Percentiles rank a stretch among this genome's conserved stretches.
Evolutionary conservation across 2,113 vertebrate species (phyloP).

Genomic region (Cyprinodon variegatus): DNA sequence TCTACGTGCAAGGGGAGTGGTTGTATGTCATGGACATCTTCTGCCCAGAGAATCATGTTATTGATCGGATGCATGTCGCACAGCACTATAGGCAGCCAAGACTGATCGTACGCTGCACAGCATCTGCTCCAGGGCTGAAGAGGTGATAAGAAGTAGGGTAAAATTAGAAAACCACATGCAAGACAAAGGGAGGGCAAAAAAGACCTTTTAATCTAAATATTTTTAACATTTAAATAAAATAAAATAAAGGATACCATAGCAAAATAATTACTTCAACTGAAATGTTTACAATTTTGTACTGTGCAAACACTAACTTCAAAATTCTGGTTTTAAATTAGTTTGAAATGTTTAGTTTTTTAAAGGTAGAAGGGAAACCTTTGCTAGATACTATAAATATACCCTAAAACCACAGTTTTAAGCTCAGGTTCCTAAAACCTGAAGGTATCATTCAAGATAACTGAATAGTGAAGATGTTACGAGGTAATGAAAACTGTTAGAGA

Average conservation of each 20-base stretch:
- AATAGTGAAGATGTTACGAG: slow-evolving; percentile 3
- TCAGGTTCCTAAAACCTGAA: not conserved
- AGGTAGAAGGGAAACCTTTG: too few relatives aligned
- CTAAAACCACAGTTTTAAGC: not conserved
- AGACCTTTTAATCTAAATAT: not conserved
- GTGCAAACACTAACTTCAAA: too few relatives aligned
- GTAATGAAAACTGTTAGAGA: slow-evolving; percentile 27
- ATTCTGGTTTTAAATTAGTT: too few relatives aligned
- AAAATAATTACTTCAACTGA: too few relatives aligned
- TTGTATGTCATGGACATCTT: slow-evolving; percentile 60
- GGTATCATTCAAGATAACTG: not conserved
- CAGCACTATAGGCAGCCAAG: slow-evolving; percentile 42
- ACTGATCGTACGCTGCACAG: slow-evolving; percentile 62
- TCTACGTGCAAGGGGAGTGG: slow-evolving; percentile 36
- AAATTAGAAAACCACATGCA: slow-evolving; percentile 1
- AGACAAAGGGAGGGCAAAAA: not conserved
- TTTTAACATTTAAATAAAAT: not conserved
- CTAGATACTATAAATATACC: too few relatives aligned
- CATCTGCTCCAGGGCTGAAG: slow-evolving; percentile 23
- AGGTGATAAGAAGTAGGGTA: slow-evolving; percentile 9
- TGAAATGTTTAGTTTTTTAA: too few relatives aligned
- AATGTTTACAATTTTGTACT: too few relatives aligned
- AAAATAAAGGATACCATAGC: too few relatives aligned
- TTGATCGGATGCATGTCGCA: slow-evolving; percentile 67
- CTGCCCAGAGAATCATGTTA: slow-evolving; percentile 67